Percentiles rank a stretch among this genome's conserved stretches.
phyloP scores from a whole-genome alignment of 2,113 vertebrate species.

The Microcebus griseorufus region DNA sequence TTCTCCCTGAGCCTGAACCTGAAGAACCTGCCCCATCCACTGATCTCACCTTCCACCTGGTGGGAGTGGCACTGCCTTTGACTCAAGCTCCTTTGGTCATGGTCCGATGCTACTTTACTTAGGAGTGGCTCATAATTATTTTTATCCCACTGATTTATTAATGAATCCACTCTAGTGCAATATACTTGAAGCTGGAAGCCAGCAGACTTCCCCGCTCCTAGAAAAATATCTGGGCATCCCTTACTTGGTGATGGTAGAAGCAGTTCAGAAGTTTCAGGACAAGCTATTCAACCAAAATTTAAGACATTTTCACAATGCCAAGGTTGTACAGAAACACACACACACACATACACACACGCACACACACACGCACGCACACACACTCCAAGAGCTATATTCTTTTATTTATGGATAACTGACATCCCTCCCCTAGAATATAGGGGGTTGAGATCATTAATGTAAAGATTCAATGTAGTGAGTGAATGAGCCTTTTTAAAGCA shows the following conservation, averaged over 20 bases:
- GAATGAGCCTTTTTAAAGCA: neutral
- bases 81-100: neutral
- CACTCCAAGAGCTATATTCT: neutral
- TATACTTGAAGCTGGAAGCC: neutral
- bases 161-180: neutral
- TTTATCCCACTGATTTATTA: neutral
- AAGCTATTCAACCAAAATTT: neutral
- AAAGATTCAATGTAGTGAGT: neutral
- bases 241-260: neutral
- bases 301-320: neutral
- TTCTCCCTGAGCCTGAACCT: neutral
- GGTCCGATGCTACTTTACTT: neutral
- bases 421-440: neutral
- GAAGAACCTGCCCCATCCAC: neutral
- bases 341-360: neutral
- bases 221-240: neutral
- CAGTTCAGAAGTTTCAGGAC: neutral
- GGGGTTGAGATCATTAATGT: neutral
- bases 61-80: neutral
- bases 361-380: neutral
- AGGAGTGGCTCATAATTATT: neutral
- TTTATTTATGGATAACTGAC: slow-evolving; percentile 10
- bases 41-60: neutral
- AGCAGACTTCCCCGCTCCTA: neutral
- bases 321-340: neutral